These are phyloP conservation scores for Parotocinclus haroldoi DNA, from an alignment of 2,797 vertebrate species.

Conservation along the genomic window DNA sequence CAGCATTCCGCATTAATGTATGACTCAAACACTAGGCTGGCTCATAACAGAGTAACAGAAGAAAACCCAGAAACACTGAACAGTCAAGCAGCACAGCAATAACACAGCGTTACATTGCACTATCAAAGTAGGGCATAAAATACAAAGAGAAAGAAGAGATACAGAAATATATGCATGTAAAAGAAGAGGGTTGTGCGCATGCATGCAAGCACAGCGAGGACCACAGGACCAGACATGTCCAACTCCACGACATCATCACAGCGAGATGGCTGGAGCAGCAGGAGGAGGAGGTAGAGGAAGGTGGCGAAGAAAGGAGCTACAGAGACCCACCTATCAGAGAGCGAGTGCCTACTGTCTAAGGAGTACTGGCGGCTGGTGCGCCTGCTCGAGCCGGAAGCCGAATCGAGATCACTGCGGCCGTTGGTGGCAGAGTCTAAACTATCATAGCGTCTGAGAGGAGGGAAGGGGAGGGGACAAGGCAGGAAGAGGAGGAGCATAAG, in stretches of 20 bases:
- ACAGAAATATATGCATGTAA: slow-evolving; percentile 40
- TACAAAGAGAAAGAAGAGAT: slow-evolving; percentile 52
- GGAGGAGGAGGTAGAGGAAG: slow-evolving; percentile 51
- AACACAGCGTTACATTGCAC: slow-evolving; percentile 27
- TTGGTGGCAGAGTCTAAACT: slow-evolving; percentile 92
- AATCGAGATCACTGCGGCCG: slow-evolving; percentile 90
- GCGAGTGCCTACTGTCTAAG: slow-evolving; percentile 91
- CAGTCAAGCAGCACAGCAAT: slow-evolving; percentile 26
- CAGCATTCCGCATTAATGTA: slow-evolving; percentile 5
- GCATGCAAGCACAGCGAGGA: slow-evolving; percentile 80
- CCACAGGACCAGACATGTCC: slow-evolving; percentile 77
- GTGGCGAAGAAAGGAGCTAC: slow-evolving; percentile 41
- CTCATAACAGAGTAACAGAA: slow-evolving; percentile 16
- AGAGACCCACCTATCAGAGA: slow-evolving; percentile 87
- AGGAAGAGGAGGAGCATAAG: slow-evolving; percentile 75
- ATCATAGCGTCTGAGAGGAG: slow-evolving; percentile 88
- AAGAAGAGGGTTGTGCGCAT: slow-evolving; percentile 69
- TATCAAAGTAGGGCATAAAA: slow-evolving; percentile 42
- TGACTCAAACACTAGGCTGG: slow-evolving; percentile 11
- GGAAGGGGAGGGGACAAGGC: slow-evolving; percentile 70
- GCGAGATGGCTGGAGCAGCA: slow-evolving; percentile 72
- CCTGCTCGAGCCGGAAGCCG: slow-evolving; percentile 89
- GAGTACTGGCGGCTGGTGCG: slow-evolving; percentile 88
- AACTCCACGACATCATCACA: slow-evolving; percentile 71
- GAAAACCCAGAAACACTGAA: slow-evolving; percentile 23